Evolutionary conservation across 2,797 vertebrate species (phyloP), one percentile per base, ranked within the genome.

Genomic region (Ctenochaetus hawaiiensis): DNA sequence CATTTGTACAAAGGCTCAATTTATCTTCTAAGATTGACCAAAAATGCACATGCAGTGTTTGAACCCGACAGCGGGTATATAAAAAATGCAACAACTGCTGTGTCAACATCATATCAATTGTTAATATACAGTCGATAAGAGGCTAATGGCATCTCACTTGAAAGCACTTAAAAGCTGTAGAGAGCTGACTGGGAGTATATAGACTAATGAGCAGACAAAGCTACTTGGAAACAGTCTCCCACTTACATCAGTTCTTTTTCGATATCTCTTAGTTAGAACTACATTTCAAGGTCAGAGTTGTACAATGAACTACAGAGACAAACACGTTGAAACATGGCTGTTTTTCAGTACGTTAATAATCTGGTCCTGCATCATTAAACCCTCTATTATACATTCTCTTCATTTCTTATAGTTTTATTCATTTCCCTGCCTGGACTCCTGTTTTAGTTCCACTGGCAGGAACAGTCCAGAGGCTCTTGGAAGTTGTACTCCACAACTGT

Each of bases 391-490:
- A 68, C 65, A 8, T 67, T 48, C 53, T 67, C 41, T 65, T 67
- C 20, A 20, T 65, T 67, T 64, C 16, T 76, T n/a, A 62, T n/a
- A 18, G 44, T 22, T 22, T 72, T 39, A 6, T 39, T 56, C 3
- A 30, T 34, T 43, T 73, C 70, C 75, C 43, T 37, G 51, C 13
- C 30, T 47, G 61, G 20, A 67, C n/a, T 44, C 18, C n/a, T 67
- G 39, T 23, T 30, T 96, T 93, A 99, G 91, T 96, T 99, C 98
- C 98, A 99, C 30, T 98, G 98, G 92, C 98, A 99, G 0, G 97
- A 97, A 81, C 98, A 99, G 90, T 98, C 98, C 83, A 95, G 83
- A 9, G 98, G 98, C 76, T 99, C 98, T 81, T 98, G 97, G 90
- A 97, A 96, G 80, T 90, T 92, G 14, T 98, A 98, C 81, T 96